phyloP scores from a whole-genome alignment of 1,140 invertebrate genomes.

The Chironomus striatipennis region DNA sequence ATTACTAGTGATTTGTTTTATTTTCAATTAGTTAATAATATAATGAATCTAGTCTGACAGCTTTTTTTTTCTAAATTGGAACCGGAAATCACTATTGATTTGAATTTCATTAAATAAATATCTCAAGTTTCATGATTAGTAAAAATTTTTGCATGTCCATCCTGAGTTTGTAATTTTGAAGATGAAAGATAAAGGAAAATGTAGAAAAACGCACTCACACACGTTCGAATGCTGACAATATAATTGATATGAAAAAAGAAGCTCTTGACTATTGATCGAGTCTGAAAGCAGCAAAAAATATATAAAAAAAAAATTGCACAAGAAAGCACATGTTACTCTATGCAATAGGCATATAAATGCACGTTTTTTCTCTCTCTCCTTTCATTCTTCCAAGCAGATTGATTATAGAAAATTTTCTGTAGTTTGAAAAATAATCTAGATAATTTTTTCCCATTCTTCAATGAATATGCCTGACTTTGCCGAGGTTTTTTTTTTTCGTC shows the following conservation, averaged over 20 bases:
- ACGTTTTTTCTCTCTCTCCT: not conserved
- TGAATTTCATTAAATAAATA: too few relatives aligned
- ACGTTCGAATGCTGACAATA: slow-evolving; percentile 12
- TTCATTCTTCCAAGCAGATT: slow-evolving; percentile 17
- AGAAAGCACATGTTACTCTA: slow-evolving; percentile 18
- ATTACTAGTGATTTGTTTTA: too few relatives aligned
- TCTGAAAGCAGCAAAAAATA: too few relatives aligned
- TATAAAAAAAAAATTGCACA: not conserved
- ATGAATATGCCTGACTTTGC: not conserved
- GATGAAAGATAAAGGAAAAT: too few relatives aligned
- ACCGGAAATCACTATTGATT: too few relatives aligned
- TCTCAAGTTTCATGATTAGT: too few relatives aligned
- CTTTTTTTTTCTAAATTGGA: too few relatives aligned
- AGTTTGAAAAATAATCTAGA: slow-evolving; percentile 1
- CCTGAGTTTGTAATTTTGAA: too few relatives aligned
- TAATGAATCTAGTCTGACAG: too few relatives aligned
- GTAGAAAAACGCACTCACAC: not conserved
- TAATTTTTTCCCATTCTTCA: not conserved
- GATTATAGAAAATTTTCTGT: slow-evolving; percentile 8
- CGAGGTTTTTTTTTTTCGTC: slow-evolving; percentile 2
- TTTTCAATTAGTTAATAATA: too few relatives aligned
- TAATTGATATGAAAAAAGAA: slow-evolving; percentile 10
- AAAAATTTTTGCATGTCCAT: too few relatives aligned
- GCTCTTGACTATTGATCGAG: slow-evolving; percentile 19
- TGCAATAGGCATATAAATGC: not conserved